Evolutionary conservation across 2,888 invertebrate species (phyloP), one percentile per base, ranked within the genome.

Genomic region (Neocrepidodera transversa): DNA sequence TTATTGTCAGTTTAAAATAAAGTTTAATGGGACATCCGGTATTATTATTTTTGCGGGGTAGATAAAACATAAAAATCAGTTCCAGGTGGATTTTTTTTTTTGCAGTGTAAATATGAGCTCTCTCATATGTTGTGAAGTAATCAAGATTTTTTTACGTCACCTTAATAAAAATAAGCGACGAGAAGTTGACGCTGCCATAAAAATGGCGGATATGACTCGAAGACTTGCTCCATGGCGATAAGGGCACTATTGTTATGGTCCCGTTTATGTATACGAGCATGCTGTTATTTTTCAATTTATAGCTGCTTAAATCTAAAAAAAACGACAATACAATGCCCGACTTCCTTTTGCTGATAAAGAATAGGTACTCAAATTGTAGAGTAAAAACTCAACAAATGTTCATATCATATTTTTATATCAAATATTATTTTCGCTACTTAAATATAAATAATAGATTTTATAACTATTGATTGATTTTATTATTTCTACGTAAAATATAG

Each of bases 231-330:
- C 60, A 56, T 30, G 32, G 63, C 67, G 73, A 73, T 73, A 73
- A 73, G 73, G 65, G 63, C 57, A 63, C 63, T 67, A 66, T 71
- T 70, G 68, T 71, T 71, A 71, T 67, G 67, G 64, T 57, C 54
- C 57, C 65, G 68, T 70, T 71, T 70, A 69, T 67, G 69, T 67
- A 70, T 42, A 53, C 65, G 65, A 60, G 63, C 65, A 62, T 54
- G 56, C 59, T 72, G 71, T 73, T 73, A 72, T 73, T 73, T 73
- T 73, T 73, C 73, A 71, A 73, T 73, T 72, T 73, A 72, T 69
- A 50, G 66, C 66, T 65, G 64, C 66, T 68, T 68, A 66, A 67
- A 61, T 58, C 42, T 30, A 18, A 14, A 3, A 52, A 13, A 51
- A 49, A 52, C 38, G 26, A 11, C 16, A 18, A 49, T 35, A 20